Evolutionary conservation across 2,797 vertebrate species (phyloP).

Genomic region (Eospalax fontanierii): DNA sequence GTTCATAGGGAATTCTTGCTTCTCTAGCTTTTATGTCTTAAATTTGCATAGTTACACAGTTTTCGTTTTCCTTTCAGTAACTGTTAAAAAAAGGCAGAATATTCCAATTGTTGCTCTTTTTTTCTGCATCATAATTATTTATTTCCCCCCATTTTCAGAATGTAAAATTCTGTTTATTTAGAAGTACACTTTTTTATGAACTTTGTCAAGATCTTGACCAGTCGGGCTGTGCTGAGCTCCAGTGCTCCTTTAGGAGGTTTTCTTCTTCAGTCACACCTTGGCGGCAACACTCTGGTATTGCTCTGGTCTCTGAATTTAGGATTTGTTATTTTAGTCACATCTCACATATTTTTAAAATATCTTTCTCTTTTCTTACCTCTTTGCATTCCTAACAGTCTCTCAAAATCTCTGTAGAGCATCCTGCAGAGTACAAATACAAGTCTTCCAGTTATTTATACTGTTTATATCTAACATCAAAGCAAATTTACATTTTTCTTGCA

Average conservation of each 20-base stretch:
- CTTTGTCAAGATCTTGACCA: slow-evolving; percentile 4
- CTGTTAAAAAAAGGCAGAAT: background rate
- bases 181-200: background rate
- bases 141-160: background rate
- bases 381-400: background rate
- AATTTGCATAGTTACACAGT: background rate
- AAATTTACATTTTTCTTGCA: slow-evolving; percentile 13
- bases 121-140: background rate
- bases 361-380: background rate
- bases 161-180: slow-evolving; percentile 40
- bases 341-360: background rate
- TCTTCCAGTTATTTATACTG: background rate
- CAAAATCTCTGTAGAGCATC: background rate
- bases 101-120: background rate
- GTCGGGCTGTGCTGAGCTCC: background rate
- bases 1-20: background rate
- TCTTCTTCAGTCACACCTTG: slow-evolving; percentile 17
- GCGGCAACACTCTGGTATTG: background rate
- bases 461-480: slow-evolving; percentile 1
- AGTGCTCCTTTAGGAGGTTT: background rate
- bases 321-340: slow-evolving; percentile 14
- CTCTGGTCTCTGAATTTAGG: slow-evolving; percentile 27
- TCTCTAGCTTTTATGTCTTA: slow-evolving; percentile 1
- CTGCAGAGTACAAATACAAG: background rate
- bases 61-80: slow-evolving; percentile 26